These are phyloP conservation scores for Ptychoptera albimana DNA, from an alignment of 2,888 invertebrate species.

Conservation along the genomic window DNA sequence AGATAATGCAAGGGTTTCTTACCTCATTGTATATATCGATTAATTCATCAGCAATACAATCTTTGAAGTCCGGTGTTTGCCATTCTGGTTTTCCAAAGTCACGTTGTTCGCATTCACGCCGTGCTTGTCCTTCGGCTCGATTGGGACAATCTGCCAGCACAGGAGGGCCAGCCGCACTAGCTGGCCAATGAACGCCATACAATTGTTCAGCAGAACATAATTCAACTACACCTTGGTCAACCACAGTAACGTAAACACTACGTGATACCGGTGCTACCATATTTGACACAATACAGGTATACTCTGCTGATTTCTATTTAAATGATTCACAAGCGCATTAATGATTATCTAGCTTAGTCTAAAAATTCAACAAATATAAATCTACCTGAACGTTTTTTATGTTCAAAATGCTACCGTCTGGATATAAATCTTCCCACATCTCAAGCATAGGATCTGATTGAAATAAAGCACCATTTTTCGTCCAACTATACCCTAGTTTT, in stretches of 20 bases:
- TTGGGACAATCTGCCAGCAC: conserved; percentile 46
- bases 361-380: conserved; percentile 1
- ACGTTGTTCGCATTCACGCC: conserved; percentile 40
- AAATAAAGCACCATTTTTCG: conserved; percentile 56
- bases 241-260: conserved; percentile 47
- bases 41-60: conserved; percentile 49
- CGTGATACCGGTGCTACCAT: conserved; percentile 37
- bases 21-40: conserved; percentile 47
- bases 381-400: conserved; percentile 59
- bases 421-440: conserved; percentile 72
- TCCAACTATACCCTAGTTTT: conserved; percentile 69
- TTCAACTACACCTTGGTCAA: conserved; percentile 40
- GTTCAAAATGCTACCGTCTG: conserved; percentile 67
- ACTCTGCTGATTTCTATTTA: conserved; percentile 55
- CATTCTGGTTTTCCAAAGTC: conserved; percentile 52
- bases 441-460: conserved; percentile 57
- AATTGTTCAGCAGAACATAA: conserved; percentile 40
- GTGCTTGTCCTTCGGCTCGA: conserved; percentile 35
- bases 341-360: neutral
- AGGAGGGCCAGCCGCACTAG: conserved; percentile 57
- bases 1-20: conserved; percentile 15
- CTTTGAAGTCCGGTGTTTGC: conserved; percentile 60
- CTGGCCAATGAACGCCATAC: conserved; percentile 44
- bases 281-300: conserved; percentile 54
- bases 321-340: conserved; percentile 11